Conservation (phyloP, 2,888 invertebrate species). For the Anthoptus insignis region DNA sequence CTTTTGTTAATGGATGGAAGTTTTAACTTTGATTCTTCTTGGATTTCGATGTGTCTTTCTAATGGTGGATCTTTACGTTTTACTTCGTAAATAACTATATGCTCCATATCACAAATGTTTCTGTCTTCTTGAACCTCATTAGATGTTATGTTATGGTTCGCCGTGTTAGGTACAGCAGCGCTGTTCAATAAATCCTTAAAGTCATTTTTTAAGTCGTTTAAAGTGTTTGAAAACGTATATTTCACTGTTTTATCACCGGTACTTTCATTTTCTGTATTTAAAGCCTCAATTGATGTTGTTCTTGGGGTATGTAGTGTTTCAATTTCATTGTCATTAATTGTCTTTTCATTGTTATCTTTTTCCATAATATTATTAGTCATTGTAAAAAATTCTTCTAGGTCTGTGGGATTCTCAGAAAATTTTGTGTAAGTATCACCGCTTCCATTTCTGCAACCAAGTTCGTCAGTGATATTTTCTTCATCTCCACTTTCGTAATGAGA, state of each 20-base stretch:
- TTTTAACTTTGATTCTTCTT: constrained; percentile 57
- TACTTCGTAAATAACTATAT: constrained; percentile 74
- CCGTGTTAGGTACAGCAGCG: constrained; percentile 58
- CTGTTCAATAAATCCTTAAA: constrained; percentile 66
- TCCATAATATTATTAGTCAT: constrained; percentile 75
- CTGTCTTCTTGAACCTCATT: constrained; percentile 50
- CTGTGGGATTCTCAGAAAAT: constrained; percentile 73
- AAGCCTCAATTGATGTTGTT: constrained; percentile 73
- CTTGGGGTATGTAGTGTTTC: constrained; percentile 72
- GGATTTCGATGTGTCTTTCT: constrained; percentile 36
- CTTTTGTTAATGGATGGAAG: constrained; percentile 72
- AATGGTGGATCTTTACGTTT: constrained; percentile 62
- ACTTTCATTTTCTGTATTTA: constrained; percentile 55
- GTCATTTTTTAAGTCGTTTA: constrained; percentile 71
- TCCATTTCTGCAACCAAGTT: constrained; percentile 66
- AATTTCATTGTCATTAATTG: constrained; percentile 58
- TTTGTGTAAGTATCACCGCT: constrained; percentile 82
- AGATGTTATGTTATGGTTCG: constrained; percentile 42
- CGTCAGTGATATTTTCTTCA: constrained; percentile 50
- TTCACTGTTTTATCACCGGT: constrained; percentile 45
- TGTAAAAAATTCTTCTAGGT: constrained; percentile 78
- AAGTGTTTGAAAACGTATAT: constrained; percentile 67
- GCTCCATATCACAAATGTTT: constrained; percentile 73
- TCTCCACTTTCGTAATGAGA: constrained; percentile 50
- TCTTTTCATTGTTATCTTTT: constrained; percentile 52